phyloP scores from a whole-genome alignment of 2,797 vertebrate species.

The Kryptopterus vitreolus region DNA sequence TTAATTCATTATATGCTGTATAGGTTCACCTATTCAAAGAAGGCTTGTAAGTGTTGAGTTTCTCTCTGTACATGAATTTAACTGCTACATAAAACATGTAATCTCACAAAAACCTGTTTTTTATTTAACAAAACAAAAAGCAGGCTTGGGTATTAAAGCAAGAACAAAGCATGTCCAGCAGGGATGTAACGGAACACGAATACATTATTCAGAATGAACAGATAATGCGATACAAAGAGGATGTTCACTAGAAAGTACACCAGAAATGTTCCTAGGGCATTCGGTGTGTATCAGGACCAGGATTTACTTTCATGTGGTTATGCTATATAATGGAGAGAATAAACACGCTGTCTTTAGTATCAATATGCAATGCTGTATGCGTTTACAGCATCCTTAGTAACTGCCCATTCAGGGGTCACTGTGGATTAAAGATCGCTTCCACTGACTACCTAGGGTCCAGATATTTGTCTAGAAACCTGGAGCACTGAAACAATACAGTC shows the following conservation, averaged over 20 bases:
- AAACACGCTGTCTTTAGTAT: neutral
- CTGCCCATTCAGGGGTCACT: neutral
- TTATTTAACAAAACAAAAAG: neutral
- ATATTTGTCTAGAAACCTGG: neutral
- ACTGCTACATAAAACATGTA: neutral
- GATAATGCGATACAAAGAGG: neutral
- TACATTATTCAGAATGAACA: neutral
- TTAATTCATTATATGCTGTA: too few relatives aligned
- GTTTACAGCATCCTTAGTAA: neutral
- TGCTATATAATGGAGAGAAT: neutral
- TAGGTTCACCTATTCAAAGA: too few relatives aligned
- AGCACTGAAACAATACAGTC: neutral
- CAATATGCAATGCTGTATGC: neutral
- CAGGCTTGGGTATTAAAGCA: neutral
- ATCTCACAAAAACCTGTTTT: neutral
- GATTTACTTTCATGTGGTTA: neutral
- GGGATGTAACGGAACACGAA: neutral
- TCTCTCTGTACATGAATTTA: neutral
- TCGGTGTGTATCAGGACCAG: neutral
- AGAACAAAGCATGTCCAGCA: neutral
- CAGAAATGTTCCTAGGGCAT: neutral
- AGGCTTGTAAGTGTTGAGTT: too few relatives aligned
- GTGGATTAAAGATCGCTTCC: neutral
- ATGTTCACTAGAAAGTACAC: neutral
- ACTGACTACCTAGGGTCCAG: neutral